Evolutionary conservation across 2,888 invertebrate species (phyloP).

Genomic region (Polia nebulosa): DNA sequence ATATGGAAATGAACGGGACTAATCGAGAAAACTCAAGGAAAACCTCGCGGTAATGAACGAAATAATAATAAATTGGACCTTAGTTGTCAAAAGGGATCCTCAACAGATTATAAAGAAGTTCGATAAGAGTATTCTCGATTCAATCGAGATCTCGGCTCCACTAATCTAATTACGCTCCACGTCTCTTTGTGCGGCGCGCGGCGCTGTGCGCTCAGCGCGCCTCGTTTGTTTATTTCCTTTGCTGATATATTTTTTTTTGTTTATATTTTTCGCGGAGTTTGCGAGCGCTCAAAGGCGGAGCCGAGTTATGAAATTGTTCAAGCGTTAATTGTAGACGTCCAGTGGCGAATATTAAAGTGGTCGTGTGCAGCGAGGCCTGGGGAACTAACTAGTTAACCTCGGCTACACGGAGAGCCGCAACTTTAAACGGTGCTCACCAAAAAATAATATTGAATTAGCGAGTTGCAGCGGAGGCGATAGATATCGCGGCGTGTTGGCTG

Average conservation of each 20-base stretch:
- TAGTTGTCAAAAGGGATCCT: conserved; percentile 71
- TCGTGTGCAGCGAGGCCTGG: conserved; percentile 75
- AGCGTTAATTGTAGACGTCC: conserved; percentile 90
- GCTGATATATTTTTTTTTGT: conserved; percentile 82
- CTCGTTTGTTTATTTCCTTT: conserved; percentile 82
- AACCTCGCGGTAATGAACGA: conserved; percentile 58
- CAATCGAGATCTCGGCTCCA: conserved; percentile 75
- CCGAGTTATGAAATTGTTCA: conserved; percentile 90
- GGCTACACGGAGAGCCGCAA: conserved; percentile 70
- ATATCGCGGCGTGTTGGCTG: conserved; percentile 69
- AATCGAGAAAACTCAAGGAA: conserved; percentile 55
- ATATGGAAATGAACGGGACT: conserved; percentile 60
- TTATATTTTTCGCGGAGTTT: conserved; percentile 76
- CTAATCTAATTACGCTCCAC: conserved; percentile 86
- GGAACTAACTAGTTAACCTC: conserved; percentile 87
- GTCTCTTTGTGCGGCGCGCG: conserved; percentile 76
- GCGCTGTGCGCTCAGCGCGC: too few relatives aligned
- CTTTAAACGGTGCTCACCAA: conserved; percentile 77
- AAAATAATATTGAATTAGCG: conserved; percentile 84
- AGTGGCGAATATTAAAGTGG: conserved; percentile 89
- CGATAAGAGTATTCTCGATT: conserved; percentile 73
- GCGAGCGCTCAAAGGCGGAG: conserved; percentile 86
- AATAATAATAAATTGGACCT: conserved; percentile 68
- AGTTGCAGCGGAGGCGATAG: conserved; percentile 69
- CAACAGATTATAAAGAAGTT: conserved; percentile 75